Base-by-base conservation (phyloP, 2,888 invertebrate genomes). In the Harpagoxenus sublaevis region DNA sequence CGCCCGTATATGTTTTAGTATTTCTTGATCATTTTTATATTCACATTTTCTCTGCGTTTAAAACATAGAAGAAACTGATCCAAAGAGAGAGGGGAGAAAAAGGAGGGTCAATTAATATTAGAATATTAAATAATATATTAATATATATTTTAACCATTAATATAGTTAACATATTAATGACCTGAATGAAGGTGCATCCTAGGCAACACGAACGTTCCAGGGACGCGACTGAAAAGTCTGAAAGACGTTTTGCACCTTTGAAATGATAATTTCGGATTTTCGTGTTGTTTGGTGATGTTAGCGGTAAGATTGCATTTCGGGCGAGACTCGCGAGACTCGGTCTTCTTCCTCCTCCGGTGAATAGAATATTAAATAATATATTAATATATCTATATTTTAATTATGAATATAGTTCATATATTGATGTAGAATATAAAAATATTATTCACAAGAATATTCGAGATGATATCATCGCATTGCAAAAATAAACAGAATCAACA, bases 241-340 rank as follows among this genome's bases (percentile, higher is more conserved):
- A 39, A 39, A 53, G 39, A 48, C 35, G 15, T 15, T 23, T 12
- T 3, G 15, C 18, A 45, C 23, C 28, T 48, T 63, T 12, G 45
- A 60, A 28, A 42, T 8, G 12, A 9, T 60, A 18, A 48, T 39
- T 23, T 48, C 23, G 75, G 8, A 12, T 39, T 18, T 39, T 77
- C 3, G 51, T 63, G 39, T 77, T 39, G 53, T 66, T 66, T 12
- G 51, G 51, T 28, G 12, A 28, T 42, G 53, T 55, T 66, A 48
- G 23, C 62, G 62, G 42, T 3, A 53, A 18, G n/a, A 78, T 39
- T 45, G 18, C 73, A 60, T 23, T 48, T 71, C 48, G 48, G 28
- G 31, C 23, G 48, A 70, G 31, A 10, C 39, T 57, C 23, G 23
- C n/a, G n/a, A n/a, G n/a, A n/a, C 23, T 23, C 45, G 60, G 12